Conservation (phyloP, 2,113 vertebrate species). For the Halcyon senegalensis region DNA sequence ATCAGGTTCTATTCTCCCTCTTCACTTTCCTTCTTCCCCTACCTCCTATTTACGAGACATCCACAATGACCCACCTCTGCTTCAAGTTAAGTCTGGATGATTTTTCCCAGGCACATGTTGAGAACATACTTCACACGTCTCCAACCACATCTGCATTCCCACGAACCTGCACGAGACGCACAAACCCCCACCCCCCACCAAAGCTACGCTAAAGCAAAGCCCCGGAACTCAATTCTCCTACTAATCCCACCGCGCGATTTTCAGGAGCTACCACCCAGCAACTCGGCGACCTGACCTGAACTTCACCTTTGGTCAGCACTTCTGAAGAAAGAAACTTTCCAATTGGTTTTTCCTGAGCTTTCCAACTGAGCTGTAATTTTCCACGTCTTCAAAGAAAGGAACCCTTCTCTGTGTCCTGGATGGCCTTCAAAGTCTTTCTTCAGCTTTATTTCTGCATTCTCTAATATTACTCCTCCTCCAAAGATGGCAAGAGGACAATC, state of each 20-base stretch:
- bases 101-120: not conserved
- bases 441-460: not conserved
- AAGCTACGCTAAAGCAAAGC: not conserved
- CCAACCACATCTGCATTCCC: not conserved
- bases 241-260: not conserved
- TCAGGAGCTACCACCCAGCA: not conserved
- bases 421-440: slow-evolving; percentile 18
- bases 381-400: slow-evolving; percentile 43
- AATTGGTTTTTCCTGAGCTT: not conserved
- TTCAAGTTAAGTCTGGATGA: not conserved
- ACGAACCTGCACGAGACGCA: not conserved
- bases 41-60: not conserved
- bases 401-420: not conserved
- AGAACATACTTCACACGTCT: not conserved
- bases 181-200: not conserved
- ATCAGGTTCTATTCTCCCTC: not conserved
- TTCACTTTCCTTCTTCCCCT: not conserved
- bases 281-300: not conserved
- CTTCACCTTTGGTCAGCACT: slow-evolving; percentile 13
- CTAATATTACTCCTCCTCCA: not conserved
- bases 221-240: not conserved
- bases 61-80: not conserved
- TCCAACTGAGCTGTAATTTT: slow-evolving; percentile 41
- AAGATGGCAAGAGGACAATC: not conserved
- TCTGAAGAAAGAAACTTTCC: slow-evolving; percentile 7